Percentiles rank a stretch among this genome's conserved stretches.
Conservation (phyloP, 2,888 invertebrate genomes). For the Vesta saturnalis region DNA sequence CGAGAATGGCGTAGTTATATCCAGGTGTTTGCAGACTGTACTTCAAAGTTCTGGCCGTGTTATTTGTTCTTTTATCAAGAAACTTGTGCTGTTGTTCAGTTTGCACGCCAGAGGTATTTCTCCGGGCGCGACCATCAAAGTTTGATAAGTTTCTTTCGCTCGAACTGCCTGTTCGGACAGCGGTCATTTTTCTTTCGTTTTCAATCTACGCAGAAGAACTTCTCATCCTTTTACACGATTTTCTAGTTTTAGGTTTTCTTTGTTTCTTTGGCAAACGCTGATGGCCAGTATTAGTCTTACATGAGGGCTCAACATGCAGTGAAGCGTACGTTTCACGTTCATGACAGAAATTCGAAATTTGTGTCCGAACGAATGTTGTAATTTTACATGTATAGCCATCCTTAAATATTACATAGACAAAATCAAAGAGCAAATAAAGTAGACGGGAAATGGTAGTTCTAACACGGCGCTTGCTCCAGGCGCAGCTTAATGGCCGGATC, state of each 20-base stretch:
- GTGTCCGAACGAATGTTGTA: constrained; percentile 13
- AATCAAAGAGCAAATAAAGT: constrained; percentile 61
- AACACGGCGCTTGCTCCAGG: constrained; percentile 57
- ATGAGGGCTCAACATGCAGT: constrained; percentile 32
- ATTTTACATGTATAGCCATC: constrained; percentile 21
- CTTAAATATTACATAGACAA: constrained; percentile 48
- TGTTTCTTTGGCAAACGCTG: constrained; percentile 40
- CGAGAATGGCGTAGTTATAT: constrained; percentile 47
- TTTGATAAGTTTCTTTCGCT: constrained; percentile 62
- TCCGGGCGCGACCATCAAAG: constrained; percentile 57
- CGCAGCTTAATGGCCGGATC: constrained; percentile 82
- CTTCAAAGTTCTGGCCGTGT: constrained; percentile 58
- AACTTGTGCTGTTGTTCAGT: constrained; percentile 53
- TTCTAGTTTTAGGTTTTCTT: constrained; percentile 49
- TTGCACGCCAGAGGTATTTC: constrained; percentile 47
- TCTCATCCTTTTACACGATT: constrained; percentile 47
- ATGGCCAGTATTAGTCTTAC: constrained; percentile 35
- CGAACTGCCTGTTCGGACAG: constrained; percentile 61
- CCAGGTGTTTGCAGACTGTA: constrained; percentile 55
- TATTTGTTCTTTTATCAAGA: constrained; percentile 62
- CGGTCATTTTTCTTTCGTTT: constrained; percentile 68
- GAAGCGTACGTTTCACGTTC: constrained; percentile 34
- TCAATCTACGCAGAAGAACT: constrained; percentile 61
- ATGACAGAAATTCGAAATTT: constrained; percentile 24
- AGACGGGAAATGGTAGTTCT: constrained; percentile 56